Evolutionary conservation across 2,888 invertebrate species (phyloP), one percentile per base, ranked within the genome.

Genomic region (Brachyopa scutellaris): DNA sequence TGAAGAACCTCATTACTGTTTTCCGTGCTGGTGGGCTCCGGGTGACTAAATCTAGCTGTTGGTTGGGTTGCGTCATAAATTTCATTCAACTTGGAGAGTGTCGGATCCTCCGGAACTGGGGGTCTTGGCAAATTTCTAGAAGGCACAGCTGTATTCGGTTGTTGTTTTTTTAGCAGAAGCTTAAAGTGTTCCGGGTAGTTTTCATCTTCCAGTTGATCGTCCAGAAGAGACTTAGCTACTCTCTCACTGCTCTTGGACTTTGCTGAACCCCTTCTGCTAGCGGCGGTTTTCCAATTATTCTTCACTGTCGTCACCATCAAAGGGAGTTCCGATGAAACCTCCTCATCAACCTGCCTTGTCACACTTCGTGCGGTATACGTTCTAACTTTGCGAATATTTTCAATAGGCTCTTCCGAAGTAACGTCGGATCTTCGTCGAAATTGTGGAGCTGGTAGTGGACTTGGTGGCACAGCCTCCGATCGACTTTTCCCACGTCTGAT

Each of bases 151-250:
- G 47, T 6, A n/a, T 61, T 62, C 9, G 78, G 78, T 26, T 36
- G 31, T n/a, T 82, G 76, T 13, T 83, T 77, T 36, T 74, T 93
- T 53, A 94, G 90, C 62, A 93, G 88, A n/a, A 93, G 92, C 87
- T 94, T 94, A 87, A 93, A 94, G 86, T 92, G 92, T 86, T 92
- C 93, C 13, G 94, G 94, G 88, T 94, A 94, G 86, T 94, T 94
- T 86, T 93, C 93, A 84, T 93, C 93, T 82, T 92, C 93, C 38
- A 91, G 90, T 72, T 93, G 92, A 86, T 93, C 93, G 0, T 72
- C 76, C n/a, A 33, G 51, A 3, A 77, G 19, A 0, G 62, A 15
- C 6, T 78, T 62, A 0, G 62, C 29, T 79, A 92, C 92, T 17
- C 91, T 88, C 7, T 57, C 36, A 38, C 64, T 88, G 5, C 57